Conservation (phyloP, 1,140 invertebrate species). For the Drosophila orosa region DNA sequence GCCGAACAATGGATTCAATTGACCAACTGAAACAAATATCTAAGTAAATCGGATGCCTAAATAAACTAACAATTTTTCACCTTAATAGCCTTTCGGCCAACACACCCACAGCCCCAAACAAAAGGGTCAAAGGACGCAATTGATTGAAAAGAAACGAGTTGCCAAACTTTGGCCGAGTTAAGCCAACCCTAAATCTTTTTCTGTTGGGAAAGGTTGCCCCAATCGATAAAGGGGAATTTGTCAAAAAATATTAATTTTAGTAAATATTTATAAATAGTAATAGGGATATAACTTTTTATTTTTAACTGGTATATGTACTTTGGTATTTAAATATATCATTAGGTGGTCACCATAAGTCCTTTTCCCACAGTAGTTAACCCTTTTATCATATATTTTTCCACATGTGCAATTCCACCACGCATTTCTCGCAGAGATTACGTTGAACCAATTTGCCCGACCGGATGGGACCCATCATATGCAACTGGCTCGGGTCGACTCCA, state of each 20-base stretch:
- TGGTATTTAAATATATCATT: not conserved
- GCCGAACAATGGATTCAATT: conserved; percentile 47
- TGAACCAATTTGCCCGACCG: conserved; percentile 30
- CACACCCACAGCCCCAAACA: not conserved
- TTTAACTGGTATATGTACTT: not conserved
- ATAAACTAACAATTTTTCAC: conserved; percentile 57
- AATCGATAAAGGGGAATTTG: not conserved
- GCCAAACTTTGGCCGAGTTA: not conserved
- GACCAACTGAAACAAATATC: conserved; percentile 53
- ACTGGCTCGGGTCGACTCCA: conserved; percentile 29
- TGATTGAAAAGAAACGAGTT: conserved; percentile 48
- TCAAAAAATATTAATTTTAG: not conserved
- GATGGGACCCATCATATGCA: conserved; percentile 44
- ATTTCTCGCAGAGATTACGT: conserved; percentile 31
- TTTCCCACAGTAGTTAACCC: not conserved
- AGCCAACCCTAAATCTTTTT: not conserved
- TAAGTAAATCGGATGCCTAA: conserved; percentile 50
- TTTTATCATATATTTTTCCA: not conserved
- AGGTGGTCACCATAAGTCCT: too few species aligned
- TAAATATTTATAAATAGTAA: not conserved
- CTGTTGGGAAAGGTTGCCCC: conserved; percentile 9
- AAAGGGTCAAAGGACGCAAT: conserved; percentile 35
- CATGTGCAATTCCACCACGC: not conserved
- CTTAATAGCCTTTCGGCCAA: conserved; percentile 36
- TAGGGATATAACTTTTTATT: not conserved